A percentile compares a stretch with the other conserved stretches of the same genome.
phyloP scores from a whole-genome alignment of 1,140 invertebrate species.

The Ips typographus region DNA sequence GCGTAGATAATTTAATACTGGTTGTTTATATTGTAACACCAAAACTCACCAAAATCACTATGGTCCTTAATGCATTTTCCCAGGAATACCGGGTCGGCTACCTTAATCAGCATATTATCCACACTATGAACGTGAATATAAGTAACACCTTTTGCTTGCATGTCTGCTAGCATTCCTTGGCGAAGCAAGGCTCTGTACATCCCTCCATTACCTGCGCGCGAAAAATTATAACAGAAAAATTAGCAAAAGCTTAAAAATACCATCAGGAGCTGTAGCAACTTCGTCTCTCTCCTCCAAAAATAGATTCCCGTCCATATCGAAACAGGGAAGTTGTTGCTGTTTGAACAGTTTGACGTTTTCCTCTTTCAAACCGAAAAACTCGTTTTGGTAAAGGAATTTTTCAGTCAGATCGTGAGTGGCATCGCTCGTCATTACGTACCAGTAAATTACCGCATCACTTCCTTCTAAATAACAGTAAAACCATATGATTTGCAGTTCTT shows the following conservation, averaged over 20 bases:
- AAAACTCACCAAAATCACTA: conserved; percentile 69
- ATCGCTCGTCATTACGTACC: conserved; percentile 99
- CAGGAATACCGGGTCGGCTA: conserved; percentile 96
- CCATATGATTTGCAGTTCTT: too few relatives aligned
- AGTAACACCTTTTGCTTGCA: conserved; percentile 76
- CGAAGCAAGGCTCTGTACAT: conserved; percentile 82
- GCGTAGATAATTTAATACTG: conserved; percentile 1
- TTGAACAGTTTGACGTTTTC: conserved; percentile 88
- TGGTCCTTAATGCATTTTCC: conserved; percentile 88
- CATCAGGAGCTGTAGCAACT: conserved; percentile 90
- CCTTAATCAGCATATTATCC: conserved; percentile 97
- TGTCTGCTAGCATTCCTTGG: conserved; percentile 80
- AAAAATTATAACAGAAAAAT: background rate
- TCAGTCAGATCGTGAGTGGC: conserved; percentile 84
- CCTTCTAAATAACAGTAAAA: too few relatives aligned
- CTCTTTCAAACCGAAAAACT: conserved; percentile 84
- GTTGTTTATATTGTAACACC: too few relatives aligned
- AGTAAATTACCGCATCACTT: conserved; percentile 60
- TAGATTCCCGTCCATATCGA: conserved; percentile 92
- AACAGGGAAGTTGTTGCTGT: conserved; percentile 91
- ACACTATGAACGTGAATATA: conserved; percentile 97
- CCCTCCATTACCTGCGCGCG: conserved; percentile 76
- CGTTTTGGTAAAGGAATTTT: conserved; percentile 78
- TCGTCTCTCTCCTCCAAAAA: conserved; percentile 79
- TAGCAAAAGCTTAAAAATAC: conserved; percentile 48